Conservation (phyloP, 2,888 invertebrate genomes). For the Gandaritis pyraliata region DNA sequence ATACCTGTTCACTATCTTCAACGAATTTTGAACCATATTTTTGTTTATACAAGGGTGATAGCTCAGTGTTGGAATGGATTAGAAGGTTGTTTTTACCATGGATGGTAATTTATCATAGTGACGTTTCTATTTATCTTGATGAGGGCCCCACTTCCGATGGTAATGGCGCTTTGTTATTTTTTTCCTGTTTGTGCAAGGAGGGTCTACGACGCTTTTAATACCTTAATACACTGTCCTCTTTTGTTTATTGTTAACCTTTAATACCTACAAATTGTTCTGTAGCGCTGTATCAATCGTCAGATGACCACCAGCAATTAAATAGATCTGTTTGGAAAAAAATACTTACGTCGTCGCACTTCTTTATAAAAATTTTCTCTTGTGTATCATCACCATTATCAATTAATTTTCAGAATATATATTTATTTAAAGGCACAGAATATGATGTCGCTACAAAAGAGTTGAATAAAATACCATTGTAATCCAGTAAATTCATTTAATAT, state of each 20-base stretch:
- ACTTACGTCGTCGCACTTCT: no score
- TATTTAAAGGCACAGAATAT: neutral
- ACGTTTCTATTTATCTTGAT: constrained; percentile 82
- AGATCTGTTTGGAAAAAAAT: no score
- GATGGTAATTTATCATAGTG: constrained; percentile 78
- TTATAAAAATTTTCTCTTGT: no score
- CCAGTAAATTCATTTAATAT: constrained; percentile 19
- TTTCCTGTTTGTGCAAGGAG: constrained; percentile 45
- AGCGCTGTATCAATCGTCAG: no score
- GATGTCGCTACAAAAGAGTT: neutral
- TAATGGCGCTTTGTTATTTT: constrained; percentile 72
- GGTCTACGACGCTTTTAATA: constrained; percentile 2
- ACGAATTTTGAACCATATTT: constrained; percentile 51
- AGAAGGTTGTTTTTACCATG: constrained; percentile 45
- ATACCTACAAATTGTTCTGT: no score
- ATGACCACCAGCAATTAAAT: no score
- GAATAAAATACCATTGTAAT: neutral
- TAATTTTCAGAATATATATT: no score
- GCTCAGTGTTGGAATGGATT: constrained; percentile 35
- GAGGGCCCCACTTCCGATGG: constrained; percentile 73
- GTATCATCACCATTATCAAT: no score
- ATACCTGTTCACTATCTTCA: constrained; percentile 39
- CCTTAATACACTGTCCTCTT: neutral
- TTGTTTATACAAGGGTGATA: constrained; percentile 14
- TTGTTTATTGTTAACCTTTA: neutral